Conservation (phyloP, 2,797 vertebrate species). For the Melopsittacus undulatus region DNA sequence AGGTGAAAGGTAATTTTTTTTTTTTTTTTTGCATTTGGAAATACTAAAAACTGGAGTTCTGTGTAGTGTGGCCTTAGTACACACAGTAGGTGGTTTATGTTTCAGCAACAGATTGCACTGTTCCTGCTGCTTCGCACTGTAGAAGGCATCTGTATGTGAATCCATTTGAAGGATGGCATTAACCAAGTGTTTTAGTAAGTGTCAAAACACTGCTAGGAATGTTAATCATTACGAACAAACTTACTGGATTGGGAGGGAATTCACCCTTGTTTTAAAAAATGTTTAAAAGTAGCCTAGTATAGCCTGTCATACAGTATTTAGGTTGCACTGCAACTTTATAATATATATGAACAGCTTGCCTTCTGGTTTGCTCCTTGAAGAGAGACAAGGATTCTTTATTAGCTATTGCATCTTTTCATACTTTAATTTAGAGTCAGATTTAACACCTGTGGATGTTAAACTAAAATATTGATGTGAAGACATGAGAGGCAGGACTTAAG, state of each 20-base stretch:
- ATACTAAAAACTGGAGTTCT: not conserved
- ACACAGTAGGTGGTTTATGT: not conserved
- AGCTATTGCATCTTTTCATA: not conserved
- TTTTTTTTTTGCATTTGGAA: not conserved
- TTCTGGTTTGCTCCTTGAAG: not conserved
- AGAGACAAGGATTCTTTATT: not conserved
- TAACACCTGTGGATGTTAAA: not conserved
- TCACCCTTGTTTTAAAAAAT: not conserved
- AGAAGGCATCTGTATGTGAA: not conserved
- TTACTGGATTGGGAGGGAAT: not conserved
- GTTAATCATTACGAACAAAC: not conserved
- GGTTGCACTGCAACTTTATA: not conserved
- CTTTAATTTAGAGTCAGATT: not conserved
- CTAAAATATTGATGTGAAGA: not conserved
- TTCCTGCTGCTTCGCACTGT: not conserved
- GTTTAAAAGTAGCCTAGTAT: not conserved
- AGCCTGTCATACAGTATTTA: not conserved
- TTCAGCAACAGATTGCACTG: not conserved
- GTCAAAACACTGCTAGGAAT: not conserved
- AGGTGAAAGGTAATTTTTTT: not conserved
- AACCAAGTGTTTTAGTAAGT: not conserved
- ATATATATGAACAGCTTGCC: not conserved
- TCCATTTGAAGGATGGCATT: not conserved
- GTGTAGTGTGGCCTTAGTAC: rapidly evolving
- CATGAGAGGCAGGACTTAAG: not conserved